Evolutionary conservation across 2,113 vertebrate species (phyloP).

Genomic region (Oxyura jamaicensis): DNA sequence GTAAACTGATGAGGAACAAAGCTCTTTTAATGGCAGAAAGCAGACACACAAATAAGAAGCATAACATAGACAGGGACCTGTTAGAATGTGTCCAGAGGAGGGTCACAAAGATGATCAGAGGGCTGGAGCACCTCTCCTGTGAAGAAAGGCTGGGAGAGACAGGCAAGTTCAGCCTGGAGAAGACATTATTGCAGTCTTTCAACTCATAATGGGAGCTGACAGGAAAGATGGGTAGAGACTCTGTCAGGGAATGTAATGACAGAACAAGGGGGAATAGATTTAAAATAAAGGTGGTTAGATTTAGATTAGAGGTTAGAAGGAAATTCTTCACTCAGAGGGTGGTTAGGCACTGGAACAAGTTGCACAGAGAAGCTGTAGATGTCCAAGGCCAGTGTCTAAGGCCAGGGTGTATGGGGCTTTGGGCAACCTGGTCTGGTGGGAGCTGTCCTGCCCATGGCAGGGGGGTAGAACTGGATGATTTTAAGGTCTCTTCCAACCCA

Average conservation of each 20-base stretch:
- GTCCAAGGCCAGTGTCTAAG: no score
- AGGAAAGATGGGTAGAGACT: no score
- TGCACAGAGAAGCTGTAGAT: no score
- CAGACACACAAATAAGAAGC: not conserved
- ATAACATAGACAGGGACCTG: not conserved
- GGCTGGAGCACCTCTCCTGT: not conserved
- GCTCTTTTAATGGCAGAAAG: not conserved
- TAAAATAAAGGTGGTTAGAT: no score
- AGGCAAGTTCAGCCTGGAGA: not conserved
- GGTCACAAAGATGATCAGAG: not conserved
- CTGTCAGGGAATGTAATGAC: no score
- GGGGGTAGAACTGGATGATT: not conserved
- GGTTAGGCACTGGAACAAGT: no score
- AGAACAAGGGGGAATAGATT: no score
- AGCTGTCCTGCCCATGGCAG: not conserved
- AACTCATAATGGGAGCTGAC: no score
- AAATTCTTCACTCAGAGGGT: no score
- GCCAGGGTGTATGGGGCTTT: no score
- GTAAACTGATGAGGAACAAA: not conserved
- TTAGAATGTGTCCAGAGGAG: not conserved
- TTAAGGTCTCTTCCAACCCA: not conserved
- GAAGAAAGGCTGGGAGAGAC: not conserved
- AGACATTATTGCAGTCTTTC: not conserved
- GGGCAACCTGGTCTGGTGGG: no score
- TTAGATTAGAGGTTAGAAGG: no score